Base-by-base conservation (phyloP, 1,140 invertebrate genomes). In the Condylostylus longicornis region DNA sequence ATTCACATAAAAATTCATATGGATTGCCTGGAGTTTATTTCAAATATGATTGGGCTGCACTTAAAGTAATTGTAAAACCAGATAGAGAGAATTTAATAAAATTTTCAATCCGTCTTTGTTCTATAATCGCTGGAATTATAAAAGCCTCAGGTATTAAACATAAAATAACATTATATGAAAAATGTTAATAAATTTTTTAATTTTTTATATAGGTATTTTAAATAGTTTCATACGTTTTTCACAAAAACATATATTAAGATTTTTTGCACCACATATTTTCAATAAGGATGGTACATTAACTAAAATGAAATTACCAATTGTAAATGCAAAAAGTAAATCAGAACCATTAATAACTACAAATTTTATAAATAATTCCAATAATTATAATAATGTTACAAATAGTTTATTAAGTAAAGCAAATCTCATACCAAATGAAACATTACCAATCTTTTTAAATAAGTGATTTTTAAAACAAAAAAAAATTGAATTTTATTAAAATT, bases 11-110 rank as follows among this genome's bases (percentile, higher is more conserved):
- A 62, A 88, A 86, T 14, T 89, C 84, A 19, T 88, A 93, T 63
- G 90, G 88, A 5, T 77, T 87, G 14, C 83, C 89, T 7, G 90
- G 90, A 20, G 86, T 95, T 48, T 95, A 88, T 60, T 84, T 95
- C 46, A 94, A 94, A 61, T 96, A 95, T 63, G 87, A 94, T 49
- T 79, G 85, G 61, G 84, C 82, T 42, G 80, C 85, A 5, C 58
- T 95, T 18, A 88, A 87, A 67, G 78, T 95, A 17, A 72, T 75
- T 49, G 83, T 94, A 0, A 75, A 65, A 33, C 82, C 91, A 62
- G 77, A 87, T 53, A 71, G 79, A 42, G 82, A 83, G 51, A 74
- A 81, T 41, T 52, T 85, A 25, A 64, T 77, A 42, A 75, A 82
- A 58, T 91, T 95, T 64, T 64, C 83, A 29, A 73, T 91, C 15